Conservation (phyloP, 2,888 invertebrate species). For the Scelioninae gen. 1 region DNA sequence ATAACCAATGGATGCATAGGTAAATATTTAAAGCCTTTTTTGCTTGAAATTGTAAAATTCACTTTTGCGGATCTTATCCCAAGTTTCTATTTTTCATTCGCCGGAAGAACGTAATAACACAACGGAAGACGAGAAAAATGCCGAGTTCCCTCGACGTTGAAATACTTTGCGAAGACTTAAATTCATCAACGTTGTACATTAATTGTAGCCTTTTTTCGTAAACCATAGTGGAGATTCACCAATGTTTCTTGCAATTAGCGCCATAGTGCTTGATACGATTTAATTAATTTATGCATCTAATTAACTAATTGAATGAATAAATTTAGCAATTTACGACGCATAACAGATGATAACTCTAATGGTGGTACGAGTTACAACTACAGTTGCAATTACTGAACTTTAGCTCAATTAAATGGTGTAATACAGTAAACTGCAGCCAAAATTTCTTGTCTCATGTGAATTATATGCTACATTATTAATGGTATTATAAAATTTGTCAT, state of each 20-base stretch:
- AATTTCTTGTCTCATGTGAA: constrained; percentile 36
- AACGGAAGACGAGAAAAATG: constrained; percentile 27
- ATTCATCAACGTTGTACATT: constrained; percentile 12
- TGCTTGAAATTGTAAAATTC: constrained; percentile 19
- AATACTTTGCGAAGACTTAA: constrained; percentile 22
- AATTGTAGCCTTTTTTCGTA: constrained; percentile 9
- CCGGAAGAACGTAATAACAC: constrained; percentile 32
- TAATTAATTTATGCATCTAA: constrained; percentile 32
- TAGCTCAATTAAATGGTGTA: constrained; percentile 55
- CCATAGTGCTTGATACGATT: neutral
- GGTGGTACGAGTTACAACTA: constrained; percentile 33
- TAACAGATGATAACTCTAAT: constrained; percentile 35
- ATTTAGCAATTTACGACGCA: constrained; percentile 22
- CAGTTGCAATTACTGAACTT: constrained; percentile 52
- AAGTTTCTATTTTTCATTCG: constrained; percentile 35
- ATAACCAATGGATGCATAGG: constrained; percentile 5
- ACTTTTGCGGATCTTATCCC: constrained; percentile 16
- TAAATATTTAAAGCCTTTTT: constrained; percentile 30
- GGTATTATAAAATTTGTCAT: constrained; percentile 58
- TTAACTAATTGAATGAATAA: constrained; percentile 44
- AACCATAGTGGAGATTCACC: neutral
- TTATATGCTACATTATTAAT: constrained; percentile 51
- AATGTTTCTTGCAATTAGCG: neutral
- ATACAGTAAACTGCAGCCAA: constrained; percentile 44
- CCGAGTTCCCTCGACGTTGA: constrained; percentile 26